phyloP scores from a whole-genome alignment of 2,888 invertebrate genomes.

The Apamea epomidion region DNA sequence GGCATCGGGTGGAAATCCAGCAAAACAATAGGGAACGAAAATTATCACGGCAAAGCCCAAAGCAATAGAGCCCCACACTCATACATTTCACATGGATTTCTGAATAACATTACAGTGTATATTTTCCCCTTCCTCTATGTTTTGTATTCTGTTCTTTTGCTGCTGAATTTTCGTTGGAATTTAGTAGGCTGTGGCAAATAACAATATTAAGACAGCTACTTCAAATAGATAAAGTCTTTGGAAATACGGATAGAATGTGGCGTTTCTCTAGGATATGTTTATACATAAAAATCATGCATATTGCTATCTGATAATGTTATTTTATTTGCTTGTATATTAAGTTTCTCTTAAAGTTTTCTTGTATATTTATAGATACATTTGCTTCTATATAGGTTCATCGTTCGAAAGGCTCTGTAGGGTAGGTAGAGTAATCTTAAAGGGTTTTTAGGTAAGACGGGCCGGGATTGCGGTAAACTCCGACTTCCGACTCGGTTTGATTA shows the following conservation, averaged over 20 bases:
- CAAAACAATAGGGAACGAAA: slow-evolving; percentile 73
- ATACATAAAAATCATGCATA: slow-evolving; percentile 19
- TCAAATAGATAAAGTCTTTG: slow-evolving; percentile 25
- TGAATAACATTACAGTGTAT: slow-evolving; percentile 68
- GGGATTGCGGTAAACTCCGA: slow-evolving; percentile 81
- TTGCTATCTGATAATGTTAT: slow-evolving; percentile 1
- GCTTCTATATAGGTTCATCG: slow-evolving; percentile 23
- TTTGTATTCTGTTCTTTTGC: slow-evolving; percentile 56
- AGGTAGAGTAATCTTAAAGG: slow-evolving; percentile 78
- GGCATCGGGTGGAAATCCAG: slow-evolving; percentile 70
- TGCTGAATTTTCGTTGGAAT: slow-evolving; percentile 32
- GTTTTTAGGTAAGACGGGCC: slow-evolving; percentile 83
- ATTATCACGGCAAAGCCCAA: slow-evolving; percentile 73
- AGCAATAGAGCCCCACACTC: slow-evolving; percentile 68
- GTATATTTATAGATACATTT: slow-evolving; percentile 8
- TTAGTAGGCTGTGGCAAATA: slow-evolving; percentile 61
- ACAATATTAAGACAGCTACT: slow-evolving; percentile 36
- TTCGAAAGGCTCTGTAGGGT: slow-evolving; percentile 56
- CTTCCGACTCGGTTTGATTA: slow-evolving; percentile 83
- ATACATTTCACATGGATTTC: slow-evolving; percentile 70
- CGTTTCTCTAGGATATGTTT: slow-evolving; percentile 3
- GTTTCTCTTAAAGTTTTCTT: background rate
- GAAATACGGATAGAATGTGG: slow-evolving; percentile 22
- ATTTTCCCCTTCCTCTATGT: slow-evolving; percentile 43
- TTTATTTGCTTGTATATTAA: slow-evolving; percentile 24